A percentile compares a stretch with the other conserved stretches of the same genome.
Evolutionary conservation across 1,140 invertebrate species (phyloP).

Genomic region (Octopus sinensis): DNA sequence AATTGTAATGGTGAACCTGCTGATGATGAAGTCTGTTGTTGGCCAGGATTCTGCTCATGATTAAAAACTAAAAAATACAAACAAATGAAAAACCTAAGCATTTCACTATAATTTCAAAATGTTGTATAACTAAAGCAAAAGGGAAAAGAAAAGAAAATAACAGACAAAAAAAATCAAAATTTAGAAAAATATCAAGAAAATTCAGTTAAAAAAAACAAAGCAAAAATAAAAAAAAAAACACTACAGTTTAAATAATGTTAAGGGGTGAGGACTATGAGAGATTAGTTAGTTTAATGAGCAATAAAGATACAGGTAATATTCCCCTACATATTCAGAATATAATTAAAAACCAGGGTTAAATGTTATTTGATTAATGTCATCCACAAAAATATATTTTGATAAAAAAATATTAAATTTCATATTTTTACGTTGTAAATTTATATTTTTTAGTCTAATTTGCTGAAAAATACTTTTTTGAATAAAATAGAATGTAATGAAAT

Average conservation of each 20-base stretch:
- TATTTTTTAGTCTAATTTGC: too few relatives aligned
- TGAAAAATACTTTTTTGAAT: too few relatives aligned
- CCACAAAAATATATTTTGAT: too few relatives aligned
- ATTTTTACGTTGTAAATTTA: too few relatives aligned
- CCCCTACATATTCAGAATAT: too few relatives aligned
- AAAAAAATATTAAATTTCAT: too few relatives aligned
- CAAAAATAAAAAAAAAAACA: background rate
- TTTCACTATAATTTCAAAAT: background rate
- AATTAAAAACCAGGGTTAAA: too few relatives aligned
- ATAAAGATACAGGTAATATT: background rate
- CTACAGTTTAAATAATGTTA: background rate
- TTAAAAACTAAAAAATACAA: constrained; percentile 12
- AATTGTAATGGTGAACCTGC: constrained; percentile 9
- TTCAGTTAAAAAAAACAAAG: background rate
- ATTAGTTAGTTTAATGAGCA: background rate
- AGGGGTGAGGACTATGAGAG: background rate
- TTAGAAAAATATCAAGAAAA: background rate
- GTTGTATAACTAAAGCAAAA: constrained; percentile 8
- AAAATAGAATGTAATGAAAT: too few relatives aligned
- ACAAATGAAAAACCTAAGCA: constrained; percentile 10
- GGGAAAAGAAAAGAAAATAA: background rate
- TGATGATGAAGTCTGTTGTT: background rate
- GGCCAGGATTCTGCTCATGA: constrained; percentile 1
- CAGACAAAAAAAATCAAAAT: background rate
- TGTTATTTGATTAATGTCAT: too few relatives aligned